These are phyloP conservation scores for Anableps anableps DNA, from an alignment of 2,797 vertebrate species.

Conservation along the genomic window DNA sequence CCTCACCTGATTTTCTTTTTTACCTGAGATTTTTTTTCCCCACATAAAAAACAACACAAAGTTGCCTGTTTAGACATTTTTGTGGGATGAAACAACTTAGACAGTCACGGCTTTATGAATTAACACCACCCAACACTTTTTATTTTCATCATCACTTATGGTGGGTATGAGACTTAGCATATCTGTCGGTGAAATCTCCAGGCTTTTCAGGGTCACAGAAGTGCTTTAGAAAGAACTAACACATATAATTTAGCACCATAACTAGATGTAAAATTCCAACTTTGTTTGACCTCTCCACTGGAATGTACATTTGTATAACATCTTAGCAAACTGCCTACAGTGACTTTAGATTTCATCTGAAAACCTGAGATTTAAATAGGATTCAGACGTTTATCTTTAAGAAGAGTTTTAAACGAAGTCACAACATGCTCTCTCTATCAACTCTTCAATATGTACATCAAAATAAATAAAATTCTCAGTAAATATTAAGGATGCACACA, in stretches of 20 bases:
- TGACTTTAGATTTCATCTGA: background rate
- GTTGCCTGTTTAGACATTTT: background rate
- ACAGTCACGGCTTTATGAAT: background rate
- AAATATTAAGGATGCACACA: too few relatives aligned
- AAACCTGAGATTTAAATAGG: background rate
- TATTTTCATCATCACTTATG: background rate
- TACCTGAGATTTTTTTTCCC: background rate
- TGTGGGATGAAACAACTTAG: background rate
- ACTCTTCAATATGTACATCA: background rate
- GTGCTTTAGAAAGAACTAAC: background rate
- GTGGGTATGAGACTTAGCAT: background rate
- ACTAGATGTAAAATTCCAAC: background rate
- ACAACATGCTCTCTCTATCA: background rate
- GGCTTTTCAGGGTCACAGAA: background rate
- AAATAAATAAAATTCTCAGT: too few relatives aligned
- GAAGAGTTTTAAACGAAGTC: background rate
- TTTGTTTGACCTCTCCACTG: background rate
- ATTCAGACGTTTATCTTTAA: background rate
- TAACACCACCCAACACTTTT: background rate
- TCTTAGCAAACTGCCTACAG: background rate
- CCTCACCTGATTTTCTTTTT: background rate
- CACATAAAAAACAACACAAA: background rate
- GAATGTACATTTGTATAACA: background rate
- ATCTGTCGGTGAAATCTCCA: background rate
- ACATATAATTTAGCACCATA: background rate